A percentile compares a stretch with the other conserved stretches of the same genome.
phyloP scores from a whole-genome alignment of 2,888 invertebrate species.

The Drosophila seclusa region DNA sequence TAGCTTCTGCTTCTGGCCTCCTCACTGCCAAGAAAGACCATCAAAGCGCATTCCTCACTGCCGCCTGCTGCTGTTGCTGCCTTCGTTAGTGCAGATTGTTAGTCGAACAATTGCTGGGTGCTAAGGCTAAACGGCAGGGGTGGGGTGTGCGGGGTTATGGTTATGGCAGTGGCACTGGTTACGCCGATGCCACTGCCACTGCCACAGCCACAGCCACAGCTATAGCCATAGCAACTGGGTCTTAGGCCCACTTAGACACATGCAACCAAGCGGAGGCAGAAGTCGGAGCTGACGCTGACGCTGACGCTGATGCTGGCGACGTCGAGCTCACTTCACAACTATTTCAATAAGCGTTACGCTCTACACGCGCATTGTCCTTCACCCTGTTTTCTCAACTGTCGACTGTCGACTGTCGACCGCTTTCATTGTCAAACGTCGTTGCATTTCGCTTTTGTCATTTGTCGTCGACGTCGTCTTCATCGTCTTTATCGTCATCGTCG shows the following conservation, averaged over 20 bases:
- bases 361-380: constrained; percentile 78
- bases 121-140: constrained; percentile 10
- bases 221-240: constrained; percentile 10
- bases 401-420: constrained; percentile 37
- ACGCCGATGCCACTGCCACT: constrained; percentile 21
- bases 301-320: constrained; percentile 47
- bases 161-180: background rate
- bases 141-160: constrained; percentile 1
- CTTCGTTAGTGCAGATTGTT: constrained; percentile 57
- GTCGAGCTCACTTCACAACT: constrained; percentile 78
- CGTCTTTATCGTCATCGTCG: constrained; percentile 15
- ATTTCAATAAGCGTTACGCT: constrained; percentile 79
- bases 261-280: constrained; percentile 11
- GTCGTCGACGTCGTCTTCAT: constrained; percentile 8
- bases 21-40: background rate
- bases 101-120: constrained; percentile 49
- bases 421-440: constrained; percentile 44
- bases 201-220: background rate
- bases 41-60: constrained; percentile 7
- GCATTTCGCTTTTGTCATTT: constrained; percentile 53
- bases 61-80: constrained; percentile 1
- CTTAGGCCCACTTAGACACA: constrained; percentile 37
- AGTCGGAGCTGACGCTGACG: constrained; percentile 5
- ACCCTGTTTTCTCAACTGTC: constrained; percentile 63
- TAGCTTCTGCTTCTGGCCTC: background rate